Evolutionary conservation across 2,888 invertebrate genomes (phyloP), one percentile per base, ranked within the genome.

Genomic region (Drosophila leonis): DNA sequence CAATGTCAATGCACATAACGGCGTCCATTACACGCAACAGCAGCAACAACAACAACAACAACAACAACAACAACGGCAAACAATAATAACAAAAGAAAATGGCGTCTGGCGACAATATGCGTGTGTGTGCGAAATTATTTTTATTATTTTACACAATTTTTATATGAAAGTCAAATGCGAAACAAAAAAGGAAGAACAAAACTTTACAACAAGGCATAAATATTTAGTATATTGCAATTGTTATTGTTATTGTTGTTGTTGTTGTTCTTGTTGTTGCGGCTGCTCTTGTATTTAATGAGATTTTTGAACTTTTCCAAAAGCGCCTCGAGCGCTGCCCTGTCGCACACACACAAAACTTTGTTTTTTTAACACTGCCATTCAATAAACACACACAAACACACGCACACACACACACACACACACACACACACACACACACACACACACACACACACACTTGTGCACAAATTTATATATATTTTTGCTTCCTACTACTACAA

Each of bases 111-210:
- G 78, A 77, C 86, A 85, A 66, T 81, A 68, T 87, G 74, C 54
- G 59, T 72, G 46, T 33, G 52, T 56, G 61, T 64, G 71, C 67
- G 64, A 77, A 88, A 84, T 84, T 84, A 84, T 84, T 88, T 88
- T 84, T 88, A 84, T 84, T 88, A 88, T 88, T 83, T 88, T 83
- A 83, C 88, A 83, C 83, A 88, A 83, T 83, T 83, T 83, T 84
- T 83, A 82, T 83, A 88, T 68, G 69, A 64, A 72, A 69, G 67
- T 68, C 68, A 86, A 81, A 80, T 77, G 77, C 80, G 71, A 65
- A 69, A 70, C 75, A 78, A 77, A 70, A 82, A 76, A 76, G 78
- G n/a, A 15, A 46, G 79, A 79, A 82, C n/a, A 81, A 71, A 75
- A 79, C 84, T 82, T 83, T 87, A 88, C 88, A 82, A 73, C 72